phyloP scores from a whole-genome alignment of 2,113 vertebrate genomes.

The Oreamnos americanus region DNA sequence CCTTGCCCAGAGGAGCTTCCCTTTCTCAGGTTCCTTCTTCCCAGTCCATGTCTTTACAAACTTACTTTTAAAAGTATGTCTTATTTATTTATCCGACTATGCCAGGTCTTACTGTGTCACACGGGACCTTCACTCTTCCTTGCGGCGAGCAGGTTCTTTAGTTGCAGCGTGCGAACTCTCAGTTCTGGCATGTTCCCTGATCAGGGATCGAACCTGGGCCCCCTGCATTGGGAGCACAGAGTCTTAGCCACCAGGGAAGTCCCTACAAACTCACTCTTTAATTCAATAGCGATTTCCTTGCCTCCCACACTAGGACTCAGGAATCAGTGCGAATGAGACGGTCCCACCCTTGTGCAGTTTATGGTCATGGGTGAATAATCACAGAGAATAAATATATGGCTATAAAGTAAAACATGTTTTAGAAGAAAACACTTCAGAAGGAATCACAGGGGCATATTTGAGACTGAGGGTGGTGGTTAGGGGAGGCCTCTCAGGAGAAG shows the following conservation, averaged over 20 bases:
- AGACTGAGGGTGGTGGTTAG: background rate
- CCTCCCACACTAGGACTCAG: background rate
- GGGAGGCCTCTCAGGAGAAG: background rate
- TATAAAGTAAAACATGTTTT: background rate
- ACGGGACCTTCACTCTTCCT: background rate
- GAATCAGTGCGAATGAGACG: background rate
- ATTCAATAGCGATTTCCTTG: background rate
- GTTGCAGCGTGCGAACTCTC: background rate
- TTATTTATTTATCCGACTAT: background rate
- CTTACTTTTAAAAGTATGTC: background rate
- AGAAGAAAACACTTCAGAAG: background rate
- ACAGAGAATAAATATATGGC: background rate
- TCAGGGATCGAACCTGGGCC: background rate
- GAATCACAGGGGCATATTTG: background rate
- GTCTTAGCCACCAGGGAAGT: background rate
- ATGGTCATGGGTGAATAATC: background rate
- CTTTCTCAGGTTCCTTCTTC: background rate
- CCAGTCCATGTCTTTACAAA: background rate
- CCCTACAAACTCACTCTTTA: background rate
- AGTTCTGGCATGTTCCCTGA: background rate
- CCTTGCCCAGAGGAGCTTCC: background rate
- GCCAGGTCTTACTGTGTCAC: background rate
- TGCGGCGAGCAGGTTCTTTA: rapidly evolving
- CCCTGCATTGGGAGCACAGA: background rate
- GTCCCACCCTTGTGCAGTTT: background rate